Evolutionary conservation across 2,888 invertebrate genomes (phyloP).

Genomic region (Microplitis manilae): DNA sequence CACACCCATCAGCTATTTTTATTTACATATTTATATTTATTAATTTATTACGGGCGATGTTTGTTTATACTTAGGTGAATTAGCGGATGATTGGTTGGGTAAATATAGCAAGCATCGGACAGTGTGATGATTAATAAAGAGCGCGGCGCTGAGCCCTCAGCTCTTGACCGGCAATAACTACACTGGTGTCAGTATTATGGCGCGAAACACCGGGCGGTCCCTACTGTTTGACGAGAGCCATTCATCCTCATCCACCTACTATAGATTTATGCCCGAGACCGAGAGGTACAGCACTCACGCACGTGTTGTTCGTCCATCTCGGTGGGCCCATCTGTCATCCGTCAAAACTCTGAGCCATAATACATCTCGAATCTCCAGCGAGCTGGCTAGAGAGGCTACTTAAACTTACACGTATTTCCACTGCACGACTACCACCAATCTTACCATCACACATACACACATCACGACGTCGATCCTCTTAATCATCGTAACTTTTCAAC

Average conservation of each 20-base stretch:
- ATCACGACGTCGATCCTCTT: neutral
- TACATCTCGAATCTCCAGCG: conserved; percentile 33
- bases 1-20: no score
- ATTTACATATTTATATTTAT: no score
- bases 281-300: conserved; percentile 50
- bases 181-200: conserved; percentile 64
- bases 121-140: conserved; percentile 8
- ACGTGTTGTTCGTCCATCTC: conserved; percentile 47
- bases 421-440: conserved; percentile 16
- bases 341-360: conserved; percentile 57
- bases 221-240: conserved; percentile 72
- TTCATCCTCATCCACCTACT: conserved; percentile 71
- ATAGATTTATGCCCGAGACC: conserved; percentile 59
- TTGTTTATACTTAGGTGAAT: no score
- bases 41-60: no score
- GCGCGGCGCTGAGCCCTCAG: neutral
- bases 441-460: neutral
- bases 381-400: conserved; percentile 2
- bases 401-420: neutral
- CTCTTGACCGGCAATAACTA: conserved; percentile 12
- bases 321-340: conserved; percentile 65
- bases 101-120: neutral
- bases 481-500: conserved; percentile 30
- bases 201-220: conserved; percentile 69
- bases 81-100: no score